Percentiles rank a stretch among this genome's conserved stretches.
Conservation (phyloP, 2,888 invertebrate genomes). For the Lithophane ornitopus region DNA sequence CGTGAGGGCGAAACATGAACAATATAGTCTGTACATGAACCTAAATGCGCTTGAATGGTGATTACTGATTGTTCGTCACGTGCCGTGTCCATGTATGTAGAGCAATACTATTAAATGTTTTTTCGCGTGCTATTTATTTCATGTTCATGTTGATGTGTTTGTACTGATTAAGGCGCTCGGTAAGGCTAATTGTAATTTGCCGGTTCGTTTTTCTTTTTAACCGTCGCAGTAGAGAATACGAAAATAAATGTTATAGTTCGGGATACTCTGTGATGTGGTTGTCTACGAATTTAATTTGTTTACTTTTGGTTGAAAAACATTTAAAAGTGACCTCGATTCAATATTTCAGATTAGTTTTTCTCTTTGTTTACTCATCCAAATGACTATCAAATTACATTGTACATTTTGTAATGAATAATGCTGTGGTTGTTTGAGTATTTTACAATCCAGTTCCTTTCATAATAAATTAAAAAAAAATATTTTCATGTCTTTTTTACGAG, state of each 20-base stretch:
- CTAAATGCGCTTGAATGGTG: slow-evolving; percentile 36
- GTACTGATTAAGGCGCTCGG: not conserved
- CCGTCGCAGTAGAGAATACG: not conserved
- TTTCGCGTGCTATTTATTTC: not conserved
- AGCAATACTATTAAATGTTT: not conserved
- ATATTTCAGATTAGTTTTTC: not conserved
- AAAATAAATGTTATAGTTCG: not conserved
- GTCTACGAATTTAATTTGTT: not conserved
- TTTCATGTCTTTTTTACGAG: not conserved
- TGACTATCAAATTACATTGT: not conserved
- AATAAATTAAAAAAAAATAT: not conserved
- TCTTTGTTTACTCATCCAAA: not conserved
- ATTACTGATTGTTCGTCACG: slow-evolving; percentile 32
- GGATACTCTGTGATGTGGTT: not conserved
- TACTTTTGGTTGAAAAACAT: not conserved
- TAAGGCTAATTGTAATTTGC: not conserved
- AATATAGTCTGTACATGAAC: slow-evolving; percentile 34
- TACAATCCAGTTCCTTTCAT: not conserved
- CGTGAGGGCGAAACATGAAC: slow-evolving; percentile 40
- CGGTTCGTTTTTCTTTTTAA: not conserved
- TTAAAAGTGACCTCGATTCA: not conserved
- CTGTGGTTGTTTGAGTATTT: too few species aligned
- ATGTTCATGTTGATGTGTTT: not conserved
- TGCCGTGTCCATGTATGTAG: not conserved
- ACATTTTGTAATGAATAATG: not conserved